phyloP scores from a whole-genome alignment of 2,888 invertebrate species.

The Trypoxylon attenuatum region DNA sequence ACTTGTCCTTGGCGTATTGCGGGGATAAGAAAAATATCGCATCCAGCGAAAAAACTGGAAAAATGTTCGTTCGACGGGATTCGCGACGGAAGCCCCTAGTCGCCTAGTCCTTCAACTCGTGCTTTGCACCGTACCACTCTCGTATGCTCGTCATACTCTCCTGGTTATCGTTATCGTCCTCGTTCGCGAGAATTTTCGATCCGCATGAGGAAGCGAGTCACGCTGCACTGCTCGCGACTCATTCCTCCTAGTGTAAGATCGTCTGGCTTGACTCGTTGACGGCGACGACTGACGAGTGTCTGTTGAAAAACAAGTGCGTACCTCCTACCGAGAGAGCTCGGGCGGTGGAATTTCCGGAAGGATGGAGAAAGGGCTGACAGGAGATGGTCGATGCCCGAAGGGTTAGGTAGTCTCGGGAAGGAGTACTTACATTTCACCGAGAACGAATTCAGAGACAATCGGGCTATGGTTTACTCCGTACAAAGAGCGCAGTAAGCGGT shows the following conservation, averaged over 20 bases:
- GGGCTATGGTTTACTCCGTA: conserved; percentile 26
- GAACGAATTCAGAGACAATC: conserved; percentile 54
- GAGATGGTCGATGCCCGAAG: conserved; percentile 29
- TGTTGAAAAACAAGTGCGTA: conserved; percentile 32
- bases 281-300: conserved; percentile 26
- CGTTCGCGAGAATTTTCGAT: conserved; percentile 8
- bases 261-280: conserved; percentile 12
- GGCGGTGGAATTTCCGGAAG: conserved; percentile 11
- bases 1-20: too few relatives aligned
- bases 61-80: too few relatives aligned
- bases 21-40: too few relatives aligned
- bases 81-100: too few relatives aligned
- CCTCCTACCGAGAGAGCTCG: conserved; percentile 24
- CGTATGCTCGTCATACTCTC: too few relatives aligned
- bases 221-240: conserved; percentile 30
- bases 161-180: neutral
- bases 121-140: too few relatives aligned
- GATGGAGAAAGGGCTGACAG: neutral
- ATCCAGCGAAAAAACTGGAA: too few relatives aligned
- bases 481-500: conserved; percentile 31
- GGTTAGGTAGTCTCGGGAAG: conserved; percentile 36
- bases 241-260: conserved; percentile 17
- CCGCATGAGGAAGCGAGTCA: conserved; percentile 3
- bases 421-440: conserved; percentile 42
- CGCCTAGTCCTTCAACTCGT: too few relatives aligned